Base-by-base conservation (phyloP, 1,140 invertebrate genomes). In the Drosophila miranda region DNA sequence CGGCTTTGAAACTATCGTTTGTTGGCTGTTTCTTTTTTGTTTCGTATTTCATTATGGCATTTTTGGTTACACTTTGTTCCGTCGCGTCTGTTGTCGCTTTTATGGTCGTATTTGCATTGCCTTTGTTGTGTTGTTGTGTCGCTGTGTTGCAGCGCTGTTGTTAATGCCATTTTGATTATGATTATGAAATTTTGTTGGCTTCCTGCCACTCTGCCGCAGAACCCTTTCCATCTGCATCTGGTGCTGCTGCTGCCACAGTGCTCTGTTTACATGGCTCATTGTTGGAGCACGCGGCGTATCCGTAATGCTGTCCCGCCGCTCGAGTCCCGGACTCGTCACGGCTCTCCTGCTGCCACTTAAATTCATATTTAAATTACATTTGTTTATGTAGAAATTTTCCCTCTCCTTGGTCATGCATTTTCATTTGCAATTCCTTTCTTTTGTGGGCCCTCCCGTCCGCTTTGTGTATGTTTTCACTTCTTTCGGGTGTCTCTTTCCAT, bases 131-230 rank as follows among this genome's bases (percentile, higher is more conserved):
- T 3, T 23, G 19, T 19, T 3, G 3, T 75, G 71, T 71, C 75
- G 67, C 61, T 34, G 30, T 34, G 34, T 11, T 38, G 34, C 34
- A 13, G 34, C 11, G 3, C 11, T 86, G 78, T 86, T 86, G 82
- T 86, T 87, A 87, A 86, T 86, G 82, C 78, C 82, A 87, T 86
- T 86, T 86, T 86, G 82, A 86, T 86, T 86, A 86, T 86, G 82
- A 86, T 86, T 86, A 86, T 86, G 82, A 87, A 87, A 88, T 87
- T 87, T 69, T 69, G 82, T 69, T 76, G 76, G 67, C 72, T 76
- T 70, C 75, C 71, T 61, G 38, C 57, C 49, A 13, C 26, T 6
- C n/a, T 46, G 21, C 38, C 16, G 7, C 52, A 3, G 23, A 23
- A 42, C 50, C 38, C 49, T 50, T 48, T 13, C 44, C 28, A 52